These are phyloP conservation scores for Dromiciops gliroides DNA, from an alignment of 2,113 vertebrate species.

Conservation along the genomic window DNA sequence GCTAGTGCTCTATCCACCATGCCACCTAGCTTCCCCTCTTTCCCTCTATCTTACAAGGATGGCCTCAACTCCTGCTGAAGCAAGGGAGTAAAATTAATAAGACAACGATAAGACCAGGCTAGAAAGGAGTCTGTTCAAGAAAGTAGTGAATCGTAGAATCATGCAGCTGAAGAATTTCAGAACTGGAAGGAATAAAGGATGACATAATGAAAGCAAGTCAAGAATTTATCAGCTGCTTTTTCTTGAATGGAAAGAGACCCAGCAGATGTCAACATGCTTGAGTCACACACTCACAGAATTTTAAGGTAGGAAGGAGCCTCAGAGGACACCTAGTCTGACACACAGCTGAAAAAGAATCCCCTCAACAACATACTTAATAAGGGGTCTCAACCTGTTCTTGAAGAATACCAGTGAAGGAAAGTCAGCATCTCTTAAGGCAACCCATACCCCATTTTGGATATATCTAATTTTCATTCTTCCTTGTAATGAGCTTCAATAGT, in stretches of 20 bases:
- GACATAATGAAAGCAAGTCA: neutral
- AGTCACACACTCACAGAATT: neutral
- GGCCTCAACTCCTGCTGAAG: neutral
- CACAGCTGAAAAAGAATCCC: neutral
- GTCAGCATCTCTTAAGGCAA: neutral
- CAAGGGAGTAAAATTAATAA: neutral
- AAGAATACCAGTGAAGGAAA: neutral
- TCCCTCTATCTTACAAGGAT: neutral
- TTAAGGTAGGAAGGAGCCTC: neutral
- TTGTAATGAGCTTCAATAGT: neutral
- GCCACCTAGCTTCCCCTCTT: too few species aligned
- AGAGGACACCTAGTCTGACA: neutral
- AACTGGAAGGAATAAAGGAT: neutral
- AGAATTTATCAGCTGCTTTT: neutral
- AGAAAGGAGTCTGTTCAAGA: neutral
- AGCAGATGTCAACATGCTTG: neutral
- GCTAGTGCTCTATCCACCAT: too few species aligned
- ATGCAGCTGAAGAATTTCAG: neutral
- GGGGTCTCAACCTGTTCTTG: neutral
- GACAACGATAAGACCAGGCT: neutral
- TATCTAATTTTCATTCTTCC: neutral
- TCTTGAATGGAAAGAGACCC: neutral
- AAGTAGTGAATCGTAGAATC: neutral
- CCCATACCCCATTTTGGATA: neutral
- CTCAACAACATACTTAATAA: neutral